phyloP scores from a whole-genome alignment of 2,113 vertebrate genomes.

The Lates calcarifer region DNA sequence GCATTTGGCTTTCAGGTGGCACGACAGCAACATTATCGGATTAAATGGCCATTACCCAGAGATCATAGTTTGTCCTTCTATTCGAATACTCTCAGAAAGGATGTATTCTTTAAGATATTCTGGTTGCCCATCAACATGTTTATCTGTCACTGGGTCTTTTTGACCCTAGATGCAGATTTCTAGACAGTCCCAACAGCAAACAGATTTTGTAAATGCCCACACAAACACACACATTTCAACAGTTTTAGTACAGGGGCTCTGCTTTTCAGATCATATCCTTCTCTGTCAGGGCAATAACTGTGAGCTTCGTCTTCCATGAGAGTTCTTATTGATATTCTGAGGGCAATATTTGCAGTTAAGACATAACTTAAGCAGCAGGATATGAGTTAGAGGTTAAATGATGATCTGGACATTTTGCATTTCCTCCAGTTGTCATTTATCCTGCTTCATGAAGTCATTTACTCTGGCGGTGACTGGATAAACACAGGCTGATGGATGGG shows the following conservation, averaged over 20 bases:
- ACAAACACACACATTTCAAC: not conserved
- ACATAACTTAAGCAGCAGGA: conserved; percentile 66
- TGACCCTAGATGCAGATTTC: not conserved
- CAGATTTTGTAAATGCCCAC: not conserved
- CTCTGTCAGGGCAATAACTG: conserved; percentile 43
- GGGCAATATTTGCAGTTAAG: conserved; percentile 56
- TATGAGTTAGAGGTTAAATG: conserved; percentile 68
- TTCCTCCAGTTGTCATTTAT: conserved; percentile 61
- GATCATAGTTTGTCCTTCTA: too few species aligned
- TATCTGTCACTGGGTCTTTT: not conserved
- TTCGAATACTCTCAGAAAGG: too few species aligned
- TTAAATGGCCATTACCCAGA: not conserved
- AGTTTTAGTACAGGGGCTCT: conserved; percentile 22
- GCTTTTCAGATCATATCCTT: conserved; percentile 38
- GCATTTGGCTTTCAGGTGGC: not conserved
- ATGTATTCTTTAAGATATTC: not conserved
- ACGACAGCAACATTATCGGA: not conserved
- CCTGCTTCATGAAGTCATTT: conserved; percentile 60
- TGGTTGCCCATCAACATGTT: not conserved
- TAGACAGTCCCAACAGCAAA: not conserved
- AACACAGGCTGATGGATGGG: conserved; percentile 68
- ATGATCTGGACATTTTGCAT: conserved; percentile 63
- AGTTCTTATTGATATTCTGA: conserved; percentile 63
- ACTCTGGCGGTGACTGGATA: conserved; percentile 57
- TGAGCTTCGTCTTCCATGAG: conserved; percentile 19